Base-by-base conservation (phyloP, 2,797 vertebrate genomes). In the Phyllotis vaccarum region DNA sequence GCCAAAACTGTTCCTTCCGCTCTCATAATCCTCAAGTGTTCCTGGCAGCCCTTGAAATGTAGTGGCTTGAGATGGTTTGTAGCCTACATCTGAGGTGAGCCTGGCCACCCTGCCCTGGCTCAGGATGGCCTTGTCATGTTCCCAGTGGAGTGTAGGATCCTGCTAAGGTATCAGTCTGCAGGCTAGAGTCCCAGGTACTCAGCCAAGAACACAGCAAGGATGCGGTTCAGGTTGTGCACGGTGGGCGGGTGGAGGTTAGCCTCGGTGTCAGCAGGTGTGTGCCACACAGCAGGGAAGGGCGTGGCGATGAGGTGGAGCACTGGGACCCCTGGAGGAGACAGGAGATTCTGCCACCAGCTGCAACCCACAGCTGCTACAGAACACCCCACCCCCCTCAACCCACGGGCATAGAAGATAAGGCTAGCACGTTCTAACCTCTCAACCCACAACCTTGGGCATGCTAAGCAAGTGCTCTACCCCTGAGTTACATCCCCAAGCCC, bases 241-340 rank as follows among this genome's bases (percentile, higher is more conserved):
- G 99, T 99, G 62, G 99, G 99, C 0, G 98, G 98, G 95, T 99
- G 99, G 98, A 99, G 98, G 95, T 99, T 99, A 93, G 99, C 98
- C 96, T 99, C 99, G 0, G 98, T 98, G 98, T 99, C 99, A 0
- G 99, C 98, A 90, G 99, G 93, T 0, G 99, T 99, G 97, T 99
- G 99, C 99, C 99, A 99, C 97, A 99, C 99, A 3, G 98, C 78
- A 0, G 99, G 99, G 98, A 99, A 99, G 12, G 99, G 99, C 0
- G 99, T 99, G 82, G 99, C 94, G 52, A 99, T 99, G 97, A 99
- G 95, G 49, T 99, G 99, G 0, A 99, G 98, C 81, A 99, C 99
- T 0, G 99, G 99, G 3, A 99, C 99, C 1, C 99, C 99, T 99
- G 93, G 0, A 43, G 66, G 62, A 0, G 58, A 86, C 3, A 83